Evolutionary conservation across 2,797 vertebrate species (phyloP), one percentile per base, ranked within the genome.

Genomic region (Pterois miles): DNA sequence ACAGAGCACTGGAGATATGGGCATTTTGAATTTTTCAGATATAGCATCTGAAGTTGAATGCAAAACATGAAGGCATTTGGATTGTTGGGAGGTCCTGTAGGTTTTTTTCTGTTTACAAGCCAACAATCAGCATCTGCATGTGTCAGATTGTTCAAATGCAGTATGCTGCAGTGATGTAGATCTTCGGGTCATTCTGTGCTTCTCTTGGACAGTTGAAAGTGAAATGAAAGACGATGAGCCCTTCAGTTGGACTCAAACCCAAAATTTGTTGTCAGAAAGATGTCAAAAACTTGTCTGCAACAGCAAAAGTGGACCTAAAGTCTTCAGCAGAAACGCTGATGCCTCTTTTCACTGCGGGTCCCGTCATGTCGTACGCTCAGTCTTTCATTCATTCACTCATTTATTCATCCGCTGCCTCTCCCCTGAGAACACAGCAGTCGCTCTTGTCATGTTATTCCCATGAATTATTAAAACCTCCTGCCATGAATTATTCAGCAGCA

Each of bases 381-480:
- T 71, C 84, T 63, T 53, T 86, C 76, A 64, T 79, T 80, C 88
- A 85, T 82, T 67, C 72, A 71, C 71, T 89, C 85, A 83, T 89
- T 88, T 82, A 88, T 90, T 88, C 83, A 88, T 90, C 74, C 87
- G 53, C 62, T 6, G 52, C 48, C 48, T 56, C 71, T 80, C 88
- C 82, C 80, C 75, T 36, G 80, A 85, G 88, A 68, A 75, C 82
- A 86, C 89, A 79, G 87, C 80, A 78, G 87, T 81, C 76, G 71
- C 90, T 82, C 76, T 50, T 83, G 91, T 92, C 85, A 90, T 93
- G 91, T 94, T 89, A 94, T 93, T 89, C 80, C 81, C 76, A 80
- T 95, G 86, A 93, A 96, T 95, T 91, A 96, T 95, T 94, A 54
- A 95, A 91, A 84, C 71, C 75, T 78, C 77, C 78, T 34, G 56